These are phyloP conservation scores for Gortyna flavago DNA, from an alignment of 2,888 invertebrate genomes.

Conservation along the genomic window DNA sequence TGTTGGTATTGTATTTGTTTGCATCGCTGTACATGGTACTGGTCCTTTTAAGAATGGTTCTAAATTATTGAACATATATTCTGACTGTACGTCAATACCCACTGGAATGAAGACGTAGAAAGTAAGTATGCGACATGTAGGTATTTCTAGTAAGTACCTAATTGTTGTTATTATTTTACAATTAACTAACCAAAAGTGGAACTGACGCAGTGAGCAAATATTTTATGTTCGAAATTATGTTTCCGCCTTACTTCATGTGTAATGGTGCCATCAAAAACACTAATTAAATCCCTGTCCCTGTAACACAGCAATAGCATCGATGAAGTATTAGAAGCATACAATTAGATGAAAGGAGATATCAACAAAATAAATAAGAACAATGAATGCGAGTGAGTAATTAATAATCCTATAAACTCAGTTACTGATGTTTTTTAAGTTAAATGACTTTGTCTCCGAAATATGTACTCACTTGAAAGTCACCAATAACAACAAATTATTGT, in stretches of 20 bases:
- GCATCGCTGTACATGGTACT: not conserved
- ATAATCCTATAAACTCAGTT: not conserved
- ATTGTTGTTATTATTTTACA: slow-evolving; percentile 11
- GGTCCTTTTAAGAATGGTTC: slow-evolving; percentile 54
- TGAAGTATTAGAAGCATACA: not conserved
- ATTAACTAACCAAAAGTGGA: slow-evolving; percentile 88
- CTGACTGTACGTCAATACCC: slow-evolving; percentile 87
- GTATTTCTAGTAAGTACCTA: too few species aligned
- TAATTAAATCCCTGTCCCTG: slow-evolving; percentile 85
- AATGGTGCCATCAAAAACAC: slow-evolving; percentile 84
- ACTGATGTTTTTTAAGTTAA: not conserved
- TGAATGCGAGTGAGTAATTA: not conserved
- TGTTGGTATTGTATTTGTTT: slow-evolving; percentile 27
- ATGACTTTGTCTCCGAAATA: not conserved
- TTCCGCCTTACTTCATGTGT: slow-evolving; percentile 83
- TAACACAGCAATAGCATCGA: slow-evolving; percentile 55
- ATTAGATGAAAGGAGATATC: not conserved
- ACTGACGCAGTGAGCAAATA: slow-evolving; percentile 90
- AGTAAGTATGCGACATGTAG: not conserved
- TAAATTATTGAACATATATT: slow-evolving; percentile 79
- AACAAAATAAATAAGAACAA: not conserved
- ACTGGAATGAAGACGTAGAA: slow-evolving; percentile 78
- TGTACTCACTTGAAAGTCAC: slow-evolving; percentile 89
- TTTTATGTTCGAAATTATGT: slow-evolving; percentile 80
- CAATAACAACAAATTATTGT: slow-evolving; percentile 90